These are phyloP conservation scores for Anthrax anthrax DNA, from an alignment of 2,888 invertebrate genomes.

Conservation along the genomic window DNA sequence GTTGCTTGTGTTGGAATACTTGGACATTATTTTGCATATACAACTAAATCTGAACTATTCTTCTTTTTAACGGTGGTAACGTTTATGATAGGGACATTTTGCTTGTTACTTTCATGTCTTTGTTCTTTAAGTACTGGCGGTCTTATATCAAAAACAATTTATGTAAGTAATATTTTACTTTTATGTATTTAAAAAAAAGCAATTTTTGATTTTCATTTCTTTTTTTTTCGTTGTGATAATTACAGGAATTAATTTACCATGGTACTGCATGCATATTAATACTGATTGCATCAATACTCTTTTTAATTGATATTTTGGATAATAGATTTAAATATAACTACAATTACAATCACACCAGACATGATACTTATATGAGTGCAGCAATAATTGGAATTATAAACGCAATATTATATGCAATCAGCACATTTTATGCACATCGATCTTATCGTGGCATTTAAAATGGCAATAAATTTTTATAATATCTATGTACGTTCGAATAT, in stretches of 20 bases:
- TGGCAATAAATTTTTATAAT: too few relatives aligned
- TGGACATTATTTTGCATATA: constrained; percentile 39
- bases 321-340: constrained; percentile 36
- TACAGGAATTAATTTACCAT: constrained; percentile 73
- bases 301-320: constrained; percentile 45
- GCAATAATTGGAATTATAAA: constrained; percentile 60
- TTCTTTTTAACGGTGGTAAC: constrained; percentile 59
- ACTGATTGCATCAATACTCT: constrained; percentile 52
- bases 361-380: constrained; percentile 56
- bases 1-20: constrained; percentile 58
- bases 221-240: neutral
- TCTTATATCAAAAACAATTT: constrained; percentile 58
- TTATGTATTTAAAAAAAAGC: neutral
- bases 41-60: constrained; percentile 42
- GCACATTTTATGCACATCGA: constrained; percentile 62
- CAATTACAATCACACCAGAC: constrained; percentile 32
- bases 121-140: constrained; percentile 68
- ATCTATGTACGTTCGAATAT: too few relatives aligned
- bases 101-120: constrained; percentile 58
- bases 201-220: neutral
- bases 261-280: constrained; percentile 57
- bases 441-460: constrained; percentile 58
- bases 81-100: constrained; percentile 66
- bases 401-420: constrained; percentile 55
- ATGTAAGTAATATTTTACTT: constrained; percentile 20